A percentile compares a stretch with the other conserved stretches of the same genome.
Evolutionary conservation across 1,140 invertebrate species (phyloP).

Genomic region (Drosophila hydei): DNA sequence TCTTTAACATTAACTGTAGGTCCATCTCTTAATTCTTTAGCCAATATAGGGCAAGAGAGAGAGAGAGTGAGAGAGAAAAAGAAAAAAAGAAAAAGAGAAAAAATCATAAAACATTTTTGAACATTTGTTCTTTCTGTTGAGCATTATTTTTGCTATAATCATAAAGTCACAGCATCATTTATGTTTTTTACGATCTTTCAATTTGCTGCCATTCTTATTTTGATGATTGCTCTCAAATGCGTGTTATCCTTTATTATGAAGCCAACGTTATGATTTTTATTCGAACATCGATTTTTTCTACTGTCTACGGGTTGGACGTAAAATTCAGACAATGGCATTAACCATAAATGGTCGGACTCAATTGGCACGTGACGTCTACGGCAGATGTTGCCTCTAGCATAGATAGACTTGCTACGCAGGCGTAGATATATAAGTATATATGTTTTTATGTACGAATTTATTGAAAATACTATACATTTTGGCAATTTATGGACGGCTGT

Average conservation of each 20-base stretch:
- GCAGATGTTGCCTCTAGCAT: conserved; percentile 48
- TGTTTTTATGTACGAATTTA: conserved; percentile 34
- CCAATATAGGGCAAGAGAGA: no score
- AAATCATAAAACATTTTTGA: conserved; percentile 2
- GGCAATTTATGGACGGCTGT: conserved; percentile 46
- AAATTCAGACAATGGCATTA: not conserved
- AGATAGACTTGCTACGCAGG: conserved; percentile 5
- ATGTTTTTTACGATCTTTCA: conserved; percentile 41
- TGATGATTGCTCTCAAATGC: conserved; percentile 35
- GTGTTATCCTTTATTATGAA: conserved; percentile 37
- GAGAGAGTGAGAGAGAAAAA: not conserved
- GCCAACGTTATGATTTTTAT: conserved; percentile 28
- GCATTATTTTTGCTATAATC: conserved; percentile 22
- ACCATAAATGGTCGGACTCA: conserved; percentile 18
- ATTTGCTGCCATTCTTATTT: conserved; percentile 41
- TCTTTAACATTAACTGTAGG: no score
- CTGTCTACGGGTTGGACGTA: not conserved
- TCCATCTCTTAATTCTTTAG: no score
- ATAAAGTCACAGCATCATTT: conserved; percentile 30
- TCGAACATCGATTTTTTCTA: conserved; percentile 24
- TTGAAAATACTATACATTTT: conserved; percentile 47
- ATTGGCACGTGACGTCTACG: conserved; percentile 62
- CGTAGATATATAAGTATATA: conserved; percentile 2
- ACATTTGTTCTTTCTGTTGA: not conserved
- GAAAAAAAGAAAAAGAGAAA: no score